Conservation (phyloP, 2,113 vertebrate species). For the Phylloscopus trochilus region DNA sequence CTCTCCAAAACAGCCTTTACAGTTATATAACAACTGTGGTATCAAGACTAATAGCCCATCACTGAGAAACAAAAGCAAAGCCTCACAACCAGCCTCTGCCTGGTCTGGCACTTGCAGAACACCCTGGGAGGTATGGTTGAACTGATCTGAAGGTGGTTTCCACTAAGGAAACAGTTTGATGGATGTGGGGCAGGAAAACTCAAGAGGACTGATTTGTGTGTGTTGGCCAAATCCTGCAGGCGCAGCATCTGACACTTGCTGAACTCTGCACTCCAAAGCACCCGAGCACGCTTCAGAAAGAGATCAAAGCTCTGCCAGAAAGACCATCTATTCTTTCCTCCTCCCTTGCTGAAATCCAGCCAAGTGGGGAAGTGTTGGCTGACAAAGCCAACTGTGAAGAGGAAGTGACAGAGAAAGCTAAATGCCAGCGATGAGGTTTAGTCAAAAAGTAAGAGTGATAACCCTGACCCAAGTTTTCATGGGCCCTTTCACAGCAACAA, state of each 20-base stretch:
- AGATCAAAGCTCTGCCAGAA: conserved; percentile 41
- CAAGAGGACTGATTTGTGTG: background rate
- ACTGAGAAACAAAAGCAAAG: background rate
- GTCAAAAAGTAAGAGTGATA: background rate
- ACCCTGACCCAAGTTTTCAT: background rate
- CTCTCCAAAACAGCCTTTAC: background rate
- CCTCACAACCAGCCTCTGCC: background rate
- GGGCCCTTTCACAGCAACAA: background rate
- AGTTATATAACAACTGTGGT: fast-evolving
- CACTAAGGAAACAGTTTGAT: background rate
- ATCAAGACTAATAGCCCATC: background rate
- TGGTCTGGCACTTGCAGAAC: background rate
- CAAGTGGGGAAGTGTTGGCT: conserved; percentile 19
- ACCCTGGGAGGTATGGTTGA: background rate
- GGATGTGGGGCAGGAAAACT: background rate
- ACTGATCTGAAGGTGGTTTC: background rate
- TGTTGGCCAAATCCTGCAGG: background rate
- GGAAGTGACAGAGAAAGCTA: conserved; percentile 7
- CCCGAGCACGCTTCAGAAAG: background rate
- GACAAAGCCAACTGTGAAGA: background rate
- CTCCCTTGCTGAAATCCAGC: conserved; percentile 5
- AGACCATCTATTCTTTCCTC: conserved; percentile 16
- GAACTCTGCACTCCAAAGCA: background rate
- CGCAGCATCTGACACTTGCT: background rate
- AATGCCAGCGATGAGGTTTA: background rate